Evolutionary conservation across 2,797 vertebrate species (phyloP).

Genomic region (Aulostomus chinensis): DNA sequence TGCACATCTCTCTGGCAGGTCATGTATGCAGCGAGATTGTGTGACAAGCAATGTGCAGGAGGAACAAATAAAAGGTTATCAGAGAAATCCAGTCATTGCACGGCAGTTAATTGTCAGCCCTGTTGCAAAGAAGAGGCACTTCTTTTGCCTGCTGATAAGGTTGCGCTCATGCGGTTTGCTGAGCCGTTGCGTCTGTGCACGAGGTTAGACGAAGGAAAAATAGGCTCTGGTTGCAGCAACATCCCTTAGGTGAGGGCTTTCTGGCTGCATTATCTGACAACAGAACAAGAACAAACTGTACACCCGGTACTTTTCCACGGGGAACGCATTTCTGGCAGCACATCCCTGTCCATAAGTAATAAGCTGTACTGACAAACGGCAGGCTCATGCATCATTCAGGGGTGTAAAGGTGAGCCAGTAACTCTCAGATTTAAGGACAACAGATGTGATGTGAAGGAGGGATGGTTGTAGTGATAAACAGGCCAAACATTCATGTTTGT

Average conservation of each 20-base stretch:
- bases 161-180: conserved; percentile 51
- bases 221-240: conserved; percentile 60
- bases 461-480: neutral
- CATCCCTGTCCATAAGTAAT: neutral
- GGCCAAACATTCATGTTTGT: neutral
- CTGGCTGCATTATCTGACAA: conserved; percentile 32
- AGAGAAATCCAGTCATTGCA: conserved; percentile 76
- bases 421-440: neutral
- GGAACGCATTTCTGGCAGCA: neutral
- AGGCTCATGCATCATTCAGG: conserved; percentile 6
- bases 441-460: neutral
- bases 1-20: conserved; percentile 39
- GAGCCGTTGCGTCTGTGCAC: conserved; percentile 63
- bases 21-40: conserved; percentile 50
- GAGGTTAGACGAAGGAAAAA: conserved; percentile 57
- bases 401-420: conserved; percentile 6
- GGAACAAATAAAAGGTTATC: conserved; percentile 77
- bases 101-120: conserved; percentile 78
- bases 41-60: conserved; percentile 15
- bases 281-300: conserved; percentile 23
- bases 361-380: neutral
- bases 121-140: conserved; percentile 58
- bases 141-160: conserved; percentile 79
- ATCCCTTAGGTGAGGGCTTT: conserved; percentile 59
- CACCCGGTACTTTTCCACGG: conserved; percentile 21